phyloP scores from a whole-genome alignment of 2,113 vertebrate species.

The Erythrocercus mccallii region DNA sequence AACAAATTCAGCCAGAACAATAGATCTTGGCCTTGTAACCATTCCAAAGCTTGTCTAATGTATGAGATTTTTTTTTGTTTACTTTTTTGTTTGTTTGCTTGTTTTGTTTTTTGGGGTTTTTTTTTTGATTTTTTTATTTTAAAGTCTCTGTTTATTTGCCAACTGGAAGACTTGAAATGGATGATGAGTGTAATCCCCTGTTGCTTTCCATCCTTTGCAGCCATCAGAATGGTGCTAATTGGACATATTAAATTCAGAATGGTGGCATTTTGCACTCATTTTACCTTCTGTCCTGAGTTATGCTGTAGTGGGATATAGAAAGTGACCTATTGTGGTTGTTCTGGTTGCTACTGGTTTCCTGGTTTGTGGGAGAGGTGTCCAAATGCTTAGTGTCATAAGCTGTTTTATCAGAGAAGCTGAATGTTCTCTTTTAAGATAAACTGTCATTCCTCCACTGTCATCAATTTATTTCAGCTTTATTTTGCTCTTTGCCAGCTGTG shows the following conservation, averaged over 20 bases:
- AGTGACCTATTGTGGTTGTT: background rate
- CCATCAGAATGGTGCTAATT: background rate
- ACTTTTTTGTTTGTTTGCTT: background rate
- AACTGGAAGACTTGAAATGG: background rate
- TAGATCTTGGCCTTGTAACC: background rate
- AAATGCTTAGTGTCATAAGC: background rate
- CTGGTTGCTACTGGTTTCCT: background rate
- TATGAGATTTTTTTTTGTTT: background rate
- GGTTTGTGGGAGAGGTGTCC: background rate
- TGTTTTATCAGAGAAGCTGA: background rate
- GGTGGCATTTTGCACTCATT: background rate
- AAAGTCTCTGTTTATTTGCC: background rate
- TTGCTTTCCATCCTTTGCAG: background rate
- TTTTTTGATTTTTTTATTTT: background rate
- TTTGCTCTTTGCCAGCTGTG: slow-evolving; percentile 15
- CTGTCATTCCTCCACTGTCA: background rate
- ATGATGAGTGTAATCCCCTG: background rate
- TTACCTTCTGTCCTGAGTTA: background rate
- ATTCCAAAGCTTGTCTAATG: background rate
- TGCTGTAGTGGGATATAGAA: background rate
- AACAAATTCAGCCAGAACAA: background rate
- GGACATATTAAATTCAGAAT: background rate
- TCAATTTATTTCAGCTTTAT: slow-evolving; percentile 29
- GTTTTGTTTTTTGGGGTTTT: background rate
- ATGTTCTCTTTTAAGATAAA: background rate